phyloP scores from a whole-genome alignment of 1,140 invertebrate species.

The Megathymus violae region DNA sequence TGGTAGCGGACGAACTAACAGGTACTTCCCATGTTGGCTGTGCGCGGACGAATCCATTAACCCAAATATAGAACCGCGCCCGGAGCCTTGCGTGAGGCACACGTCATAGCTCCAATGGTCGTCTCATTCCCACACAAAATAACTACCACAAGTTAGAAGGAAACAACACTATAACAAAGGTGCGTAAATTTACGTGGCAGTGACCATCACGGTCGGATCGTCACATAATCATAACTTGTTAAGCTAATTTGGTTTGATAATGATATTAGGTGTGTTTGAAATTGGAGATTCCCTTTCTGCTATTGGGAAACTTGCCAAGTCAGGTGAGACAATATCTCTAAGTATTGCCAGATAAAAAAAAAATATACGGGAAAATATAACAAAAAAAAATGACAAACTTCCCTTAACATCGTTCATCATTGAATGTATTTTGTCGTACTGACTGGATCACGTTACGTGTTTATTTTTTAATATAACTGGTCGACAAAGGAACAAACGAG shows the following conservation, averaged over 20 bases:
- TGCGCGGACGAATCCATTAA: slow-evolving; percentile 80
- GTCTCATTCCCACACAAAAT: slow-evolving; percentile 36
- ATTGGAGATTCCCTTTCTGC: background rate
- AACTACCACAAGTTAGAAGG: slow-evolving; percentile 4
- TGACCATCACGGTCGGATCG: slow-evolving; percentile 32
- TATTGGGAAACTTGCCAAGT: no score
- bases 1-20: slow-evolving; percentile 71
- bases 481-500: no score
- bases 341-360: no score
- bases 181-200: slow-evolving; percentile 29
- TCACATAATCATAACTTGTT: slow-evolving; percentile 6
- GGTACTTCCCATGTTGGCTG: slow-evolving; percentile 74
- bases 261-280: background rate
- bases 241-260: slow-evolving; percentile 26
- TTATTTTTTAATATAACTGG: no score
- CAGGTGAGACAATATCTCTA: no score
- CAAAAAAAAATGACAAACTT: no score
- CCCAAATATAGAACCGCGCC: slow-evolving; percentile 81
- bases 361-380: no score
- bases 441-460: no score
- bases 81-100: slow-evolving; percentile 62
- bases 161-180: slow-evolving; percentile 15
- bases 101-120: slow-evolving; percentile 42
- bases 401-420: no score
- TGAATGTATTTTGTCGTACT: no score